Percentiles rank a stretch among this genome's conserved stretches.
Evolutionary conservation across 2,888 invertebrate genomes (phyloP).

Genomic region (Falcaria lacertinaria): DNA sequence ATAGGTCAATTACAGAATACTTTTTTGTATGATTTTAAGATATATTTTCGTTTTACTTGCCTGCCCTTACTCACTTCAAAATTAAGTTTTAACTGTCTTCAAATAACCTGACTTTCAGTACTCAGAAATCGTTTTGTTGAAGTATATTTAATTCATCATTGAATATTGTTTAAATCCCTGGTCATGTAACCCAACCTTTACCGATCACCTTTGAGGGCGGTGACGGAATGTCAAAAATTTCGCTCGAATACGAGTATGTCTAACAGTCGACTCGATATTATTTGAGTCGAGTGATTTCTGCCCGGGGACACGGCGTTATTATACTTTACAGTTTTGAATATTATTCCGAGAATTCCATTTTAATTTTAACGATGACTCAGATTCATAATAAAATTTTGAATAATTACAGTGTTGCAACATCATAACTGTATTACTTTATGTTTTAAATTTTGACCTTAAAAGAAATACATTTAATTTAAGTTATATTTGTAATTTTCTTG

Average conservation of each 20-base stretch:
- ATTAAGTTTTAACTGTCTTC: too few species aligned
- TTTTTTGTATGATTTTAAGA: too few species aligned
- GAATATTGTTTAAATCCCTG: too few species aligned
- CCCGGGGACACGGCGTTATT: constrained; percentile 29
- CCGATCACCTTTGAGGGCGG: constrained; percentile 43
- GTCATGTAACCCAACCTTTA: constrained; percentile 38
- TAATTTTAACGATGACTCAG: background rate
- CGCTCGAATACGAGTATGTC: constrained; percentile 54
- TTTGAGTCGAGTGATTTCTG: constrained; percentile 24
- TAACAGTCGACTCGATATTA: constrained; percentile 38
- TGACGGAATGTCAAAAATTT: constrained; percentile 74
- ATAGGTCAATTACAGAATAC: too few species aligned
- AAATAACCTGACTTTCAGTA: too few species aligned
- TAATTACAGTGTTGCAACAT: background rate
- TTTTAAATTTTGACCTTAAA: background rate
- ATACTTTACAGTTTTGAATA: background rate
- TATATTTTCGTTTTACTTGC: too few species aligned
- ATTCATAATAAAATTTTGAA: background rate
- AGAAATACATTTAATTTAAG: background rate
- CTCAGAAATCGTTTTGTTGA: too few species aligned
- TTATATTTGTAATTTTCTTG: too few species aligned
- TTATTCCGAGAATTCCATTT: background rate
- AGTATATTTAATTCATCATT: too few species aligned
- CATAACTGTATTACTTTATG: background rate
- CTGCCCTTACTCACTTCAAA: too few species aligned